Evolutionary conservation across 2,113 vertebrate species (phyloP).

Genomic region (Telmatochromis brachygnathus): DNA sequence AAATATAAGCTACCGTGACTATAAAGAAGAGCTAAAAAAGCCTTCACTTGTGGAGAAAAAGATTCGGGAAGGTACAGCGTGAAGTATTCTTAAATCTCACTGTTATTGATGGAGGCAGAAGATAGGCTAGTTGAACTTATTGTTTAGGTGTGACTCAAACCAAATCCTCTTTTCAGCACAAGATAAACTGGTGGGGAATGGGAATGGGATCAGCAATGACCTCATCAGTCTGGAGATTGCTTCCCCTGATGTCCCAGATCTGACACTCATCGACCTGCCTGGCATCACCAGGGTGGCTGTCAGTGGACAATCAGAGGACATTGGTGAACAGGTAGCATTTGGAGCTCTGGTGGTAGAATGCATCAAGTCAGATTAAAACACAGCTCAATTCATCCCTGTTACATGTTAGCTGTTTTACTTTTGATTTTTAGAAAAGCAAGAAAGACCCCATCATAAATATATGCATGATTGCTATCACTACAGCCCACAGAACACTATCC

Average conservation of each 20-base stretch:
- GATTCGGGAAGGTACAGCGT: constrained; percentile 57
- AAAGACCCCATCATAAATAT: background rate
- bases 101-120: background rate
- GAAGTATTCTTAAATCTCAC: background rate
- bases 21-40: constrained; percentile 31
- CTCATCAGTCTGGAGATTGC: constrained; percentile 81
- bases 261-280: constrained; percentile 89
- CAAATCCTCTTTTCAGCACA: constrained; percentile 68
- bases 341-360: background rate
- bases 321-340: constrained; percentile 73
- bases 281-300: constrained; percentile 84
- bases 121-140: background rate
- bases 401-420: background rate
- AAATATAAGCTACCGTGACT: constrained; percentile 54
- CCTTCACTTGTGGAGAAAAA: constrained; percentile 56
- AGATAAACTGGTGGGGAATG: constrained; percentile 67
- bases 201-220: constrained; percentile 68
- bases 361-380: background rate
- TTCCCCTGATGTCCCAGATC: constrained; percentile 78
- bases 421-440: background rate
- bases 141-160: background rate
- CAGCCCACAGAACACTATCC: background rate
- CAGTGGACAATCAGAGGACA: constrained; percentile 78
- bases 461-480: background rate
- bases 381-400: background rate